phyloP scores from a whole-genome alignment of 2,797 vertebrate genomes.

The Bufotes viridis region DNA sequence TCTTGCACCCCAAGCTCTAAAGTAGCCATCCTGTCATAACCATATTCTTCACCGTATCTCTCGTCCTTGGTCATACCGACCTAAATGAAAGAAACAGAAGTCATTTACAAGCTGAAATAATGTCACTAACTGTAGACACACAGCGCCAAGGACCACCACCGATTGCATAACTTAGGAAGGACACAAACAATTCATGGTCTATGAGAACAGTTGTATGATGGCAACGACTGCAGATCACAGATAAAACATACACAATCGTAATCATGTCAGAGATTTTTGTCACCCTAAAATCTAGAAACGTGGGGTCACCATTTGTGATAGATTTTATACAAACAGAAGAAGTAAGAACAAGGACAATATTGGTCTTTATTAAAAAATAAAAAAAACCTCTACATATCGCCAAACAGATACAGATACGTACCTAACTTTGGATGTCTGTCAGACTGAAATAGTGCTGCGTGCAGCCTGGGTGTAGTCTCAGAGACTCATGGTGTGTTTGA shows the following conservation, averaged over 20 bases:
- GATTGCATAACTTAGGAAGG: not conserved
- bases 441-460: constrained; percentile 64
- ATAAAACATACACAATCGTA: not conserved
- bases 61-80: constrained; percentile 87
- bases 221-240: not conserved
- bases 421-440: constrained; percentile 68
- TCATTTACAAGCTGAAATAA: not conserved
- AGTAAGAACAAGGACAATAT: not conserved
- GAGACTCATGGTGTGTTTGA: constrained; percentile 70
- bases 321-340: not conserved
- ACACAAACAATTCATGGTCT: not conserved
- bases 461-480: constrained; percentile 68
- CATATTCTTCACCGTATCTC: constrained; percentile 87
- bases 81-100: constrained; percentile 23
- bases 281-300: not conserved
- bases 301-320: not conserved
- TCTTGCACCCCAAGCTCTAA: constrained; percentile 82
- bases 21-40: constrained; percentile 87
- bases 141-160: not conserved
- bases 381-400: not conserved
- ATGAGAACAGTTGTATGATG: not conserved
- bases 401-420: constrained; percentile 64
- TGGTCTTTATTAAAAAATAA: not conserved
- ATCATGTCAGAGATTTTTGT: not conserved
- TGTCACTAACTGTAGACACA: not conserved